These are phyloP conservation scores for Bothrops alternatus DNA, from an alignment of 2,797 vertebrate species.

Conservation along the genomic window DNA sequence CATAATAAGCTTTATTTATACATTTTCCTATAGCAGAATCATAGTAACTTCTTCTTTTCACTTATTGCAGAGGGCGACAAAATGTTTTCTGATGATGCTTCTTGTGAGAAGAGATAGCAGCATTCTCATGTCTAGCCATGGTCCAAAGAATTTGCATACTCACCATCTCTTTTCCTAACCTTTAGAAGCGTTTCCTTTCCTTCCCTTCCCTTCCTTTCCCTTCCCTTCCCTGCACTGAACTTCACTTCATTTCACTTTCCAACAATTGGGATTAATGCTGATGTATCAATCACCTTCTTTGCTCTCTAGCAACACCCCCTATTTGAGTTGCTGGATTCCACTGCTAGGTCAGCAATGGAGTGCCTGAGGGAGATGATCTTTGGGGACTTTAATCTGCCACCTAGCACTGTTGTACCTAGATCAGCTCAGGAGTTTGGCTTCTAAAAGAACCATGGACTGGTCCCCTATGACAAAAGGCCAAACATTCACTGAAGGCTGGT, in stretches of 20 bases:
- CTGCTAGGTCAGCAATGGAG: background rate
- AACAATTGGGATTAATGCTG: background rate
- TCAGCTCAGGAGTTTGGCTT: background rate
- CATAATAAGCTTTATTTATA: background rate
- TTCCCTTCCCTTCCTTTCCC: background rate
- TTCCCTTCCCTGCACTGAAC: background rate
- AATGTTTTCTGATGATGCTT: background rate
- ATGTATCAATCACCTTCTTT: background rate
- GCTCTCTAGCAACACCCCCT: background rate
- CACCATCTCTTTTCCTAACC: background rate
- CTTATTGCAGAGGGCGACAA: background rate
- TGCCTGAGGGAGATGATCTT: background rate
- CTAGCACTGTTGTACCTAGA: background rate
- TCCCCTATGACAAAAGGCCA: background rate
- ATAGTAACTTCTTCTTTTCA: background rate
- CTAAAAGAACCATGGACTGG: background rate
- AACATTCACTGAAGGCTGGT: background rate
- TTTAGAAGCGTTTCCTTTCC: background rate
- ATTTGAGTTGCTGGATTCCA: background rate
- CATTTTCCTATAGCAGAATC: background rate
- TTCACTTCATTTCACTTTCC: background rate
- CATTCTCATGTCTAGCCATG: background rate
- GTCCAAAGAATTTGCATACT: background rate
- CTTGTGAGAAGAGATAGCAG: background rate
- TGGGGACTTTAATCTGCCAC: background rate